Conservation (phyloP, 2,113 vertebrate species). For the Caloenas nicobarica region DNA sequence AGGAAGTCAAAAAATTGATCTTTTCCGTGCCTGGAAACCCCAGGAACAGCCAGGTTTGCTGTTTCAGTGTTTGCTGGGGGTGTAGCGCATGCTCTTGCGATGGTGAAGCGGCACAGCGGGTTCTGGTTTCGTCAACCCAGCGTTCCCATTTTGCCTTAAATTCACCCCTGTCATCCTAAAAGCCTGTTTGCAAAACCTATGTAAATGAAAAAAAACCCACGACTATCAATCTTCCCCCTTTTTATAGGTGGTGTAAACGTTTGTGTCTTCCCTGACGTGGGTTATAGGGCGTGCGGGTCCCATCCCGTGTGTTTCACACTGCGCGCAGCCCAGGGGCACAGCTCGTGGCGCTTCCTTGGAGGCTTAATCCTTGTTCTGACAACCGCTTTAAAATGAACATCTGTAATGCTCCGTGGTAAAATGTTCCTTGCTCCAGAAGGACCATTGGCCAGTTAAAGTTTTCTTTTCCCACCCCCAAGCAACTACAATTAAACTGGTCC, state of each 20-base stretch:
- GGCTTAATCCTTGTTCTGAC: background rate
- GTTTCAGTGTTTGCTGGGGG: background rate
- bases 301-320: too few species aligned
- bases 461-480: too few species aligned
- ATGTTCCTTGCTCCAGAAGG: background rate
- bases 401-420: too few species aligned
- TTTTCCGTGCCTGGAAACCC: background rate
- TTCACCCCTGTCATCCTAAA: background rate
- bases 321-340: too few species aligned
- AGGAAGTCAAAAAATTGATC: background rate
- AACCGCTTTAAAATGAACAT: background rate
- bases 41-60: background rate
- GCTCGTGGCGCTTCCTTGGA: background rate
- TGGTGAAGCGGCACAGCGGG: background rate
- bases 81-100: fast-evolving
- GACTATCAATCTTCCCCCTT: too few species aligned
- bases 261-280: background rate
- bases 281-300: too few species aligned
- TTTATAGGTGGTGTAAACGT: background rate
- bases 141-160: background rate
- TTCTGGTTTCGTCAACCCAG: too few species aligned
- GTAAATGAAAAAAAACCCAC: background rate
- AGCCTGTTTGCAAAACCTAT: background rate
- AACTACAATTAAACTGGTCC: background rate
- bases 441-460: background rate